Evolutionary conservation across 2,797 vertebrate genomes (phyloP).

Genomic region (Pangasius larnaudii): DNA sequence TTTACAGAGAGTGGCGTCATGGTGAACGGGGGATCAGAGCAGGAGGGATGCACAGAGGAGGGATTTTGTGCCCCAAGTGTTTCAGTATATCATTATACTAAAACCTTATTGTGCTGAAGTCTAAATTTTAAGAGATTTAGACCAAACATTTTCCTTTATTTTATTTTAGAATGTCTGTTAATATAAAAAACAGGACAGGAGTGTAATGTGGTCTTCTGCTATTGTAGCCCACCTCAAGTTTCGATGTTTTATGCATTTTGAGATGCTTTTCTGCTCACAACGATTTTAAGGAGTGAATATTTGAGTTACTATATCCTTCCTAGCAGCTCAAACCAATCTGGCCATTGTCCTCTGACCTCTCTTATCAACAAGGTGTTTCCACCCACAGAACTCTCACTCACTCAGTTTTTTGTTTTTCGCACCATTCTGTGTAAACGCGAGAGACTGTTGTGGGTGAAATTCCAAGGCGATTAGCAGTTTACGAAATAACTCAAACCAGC

Average conservation of each 20-base stretch:
- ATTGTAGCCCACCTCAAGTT: neutral
- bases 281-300: neutral
- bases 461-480: neutral
- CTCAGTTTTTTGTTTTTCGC: neutral
- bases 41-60: conserved; percentile 32
- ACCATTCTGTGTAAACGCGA: neutral
- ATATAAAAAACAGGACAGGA: neutral
- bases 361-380: neutral
- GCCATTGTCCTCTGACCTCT: neutral
- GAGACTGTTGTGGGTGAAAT: neutral
- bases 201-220: neutral
- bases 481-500: neutral
- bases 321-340: neutral
- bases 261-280: neutral
- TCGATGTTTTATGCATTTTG: neutral
- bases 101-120: neutral
- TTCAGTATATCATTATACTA: neutral
- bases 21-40: conserved; percentile 60
- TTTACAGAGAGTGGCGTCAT: conserved; percentile 63
- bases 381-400: neutral
- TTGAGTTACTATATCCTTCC: neutral
- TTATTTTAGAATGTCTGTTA: neutral
- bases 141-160: conserved; percentile 1
- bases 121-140: neutral
- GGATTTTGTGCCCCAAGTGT: conserved; percentile 29